Conservation (phyloP, 2,113 vertebrate genomes). For the Nycticebus coucang region DNA sequence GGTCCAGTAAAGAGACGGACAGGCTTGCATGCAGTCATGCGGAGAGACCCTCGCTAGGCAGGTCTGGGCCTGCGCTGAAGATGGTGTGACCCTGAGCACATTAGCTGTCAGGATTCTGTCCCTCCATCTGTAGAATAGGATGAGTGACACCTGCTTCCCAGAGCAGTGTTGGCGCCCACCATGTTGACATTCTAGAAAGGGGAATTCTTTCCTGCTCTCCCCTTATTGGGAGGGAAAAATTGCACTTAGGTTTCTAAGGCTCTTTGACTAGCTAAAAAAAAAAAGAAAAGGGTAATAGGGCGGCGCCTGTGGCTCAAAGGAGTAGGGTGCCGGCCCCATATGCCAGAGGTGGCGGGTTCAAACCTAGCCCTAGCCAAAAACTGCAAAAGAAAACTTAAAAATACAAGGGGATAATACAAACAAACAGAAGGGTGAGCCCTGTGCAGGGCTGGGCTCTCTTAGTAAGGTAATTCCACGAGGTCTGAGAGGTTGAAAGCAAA, state of each 20-base stretch:
- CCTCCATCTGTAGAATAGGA: neutral
- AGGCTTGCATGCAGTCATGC: fast-evolving
- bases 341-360: too few relatives aligned
- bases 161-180: too few relatives aligned
- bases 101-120: neutral
- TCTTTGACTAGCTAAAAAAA: neutral
- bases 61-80: neutral
- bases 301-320: too few relatives aligned
- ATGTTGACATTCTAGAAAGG: neutral
- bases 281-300: too few relatives aligned
- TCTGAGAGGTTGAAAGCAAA: neutral
- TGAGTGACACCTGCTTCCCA: neutral
- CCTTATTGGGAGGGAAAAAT: fast-evolving
- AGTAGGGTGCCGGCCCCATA: too few relatives aligned
- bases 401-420: neutral
- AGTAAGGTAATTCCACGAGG: neutral
- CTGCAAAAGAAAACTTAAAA: too few relatives aligned
- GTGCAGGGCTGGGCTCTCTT: fast-evolving
- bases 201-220: neutral
- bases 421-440: fast-evolving
- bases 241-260: neutral
- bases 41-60: fast-evolving
- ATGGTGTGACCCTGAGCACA: neutral
- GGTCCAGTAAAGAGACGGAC: fast-evolving
- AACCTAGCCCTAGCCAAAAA: too few relatives aligned